Evolutionary conservation across 30 jellyfish, hydroid and myxozoan species (phyloP).

Genomic region (Rhopilema esculentum): DNA sequence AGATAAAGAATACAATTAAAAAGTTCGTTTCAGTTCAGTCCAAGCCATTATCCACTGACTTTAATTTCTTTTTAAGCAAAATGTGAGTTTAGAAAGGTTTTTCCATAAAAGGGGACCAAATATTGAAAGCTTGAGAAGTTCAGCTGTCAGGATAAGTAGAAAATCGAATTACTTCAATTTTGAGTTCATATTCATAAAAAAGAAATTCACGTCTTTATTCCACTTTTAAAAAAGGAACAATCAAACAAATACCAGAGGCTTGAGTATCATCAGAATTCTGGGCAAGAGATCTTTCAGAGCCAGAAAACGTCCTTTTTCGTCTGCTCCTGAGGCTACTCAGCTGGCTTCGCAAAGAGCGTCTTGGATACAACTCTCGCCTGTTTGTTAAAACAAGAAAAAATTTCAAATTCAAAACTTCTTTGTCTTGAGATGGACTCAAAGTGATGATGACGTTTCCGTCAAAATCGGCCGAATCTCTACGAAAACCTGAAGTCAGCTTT

Average conservation of each 20-base stretch:
- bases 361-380: constrained; percentile 89
- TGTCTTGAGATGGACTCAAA: constrained; percentile 60
- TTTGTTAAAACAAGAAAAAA: constrained; percentile 78
- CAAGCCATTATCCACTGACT: too few relatives aligned
- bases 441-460: constrained; percentile 91
- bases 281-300: constrained; percentile 62
- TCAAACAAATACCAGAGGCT: constrained; percentile 9
- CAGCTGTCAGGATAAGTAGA: too few relatives aligned
- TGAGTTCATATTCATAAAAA: too few relatives aligned
- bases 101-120: too few relatives aligned
- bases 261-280: constrained; percentile 52
- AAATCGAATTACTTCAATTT: too few relatives aligned
- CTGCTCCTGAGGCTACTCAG: constrained; percentile 67
- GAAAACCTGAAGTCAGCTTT: constrained; percentile 55
- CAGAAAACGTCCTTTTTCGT: constrained; percentile 85
- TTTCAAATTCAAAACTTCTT: constrained; percentile 80
- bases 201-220: too few relatives aligned
- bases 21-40: too few relatives aligned
- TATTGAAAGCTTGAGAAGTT: too few relatives aligned
- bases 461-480: constrained; percentile 90
- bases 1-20: too few relatives aligned
- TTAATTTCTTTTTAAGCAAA: too few relatives aligned
- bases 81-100: too few relatives aligned
- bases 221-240: too few relatives aligned
- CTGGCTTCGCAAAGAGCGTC: constrained; percentile 46